Conservation (phyloP, 2,888 invertebrate species). For the Paralinhomoeus sp. region DNA sequence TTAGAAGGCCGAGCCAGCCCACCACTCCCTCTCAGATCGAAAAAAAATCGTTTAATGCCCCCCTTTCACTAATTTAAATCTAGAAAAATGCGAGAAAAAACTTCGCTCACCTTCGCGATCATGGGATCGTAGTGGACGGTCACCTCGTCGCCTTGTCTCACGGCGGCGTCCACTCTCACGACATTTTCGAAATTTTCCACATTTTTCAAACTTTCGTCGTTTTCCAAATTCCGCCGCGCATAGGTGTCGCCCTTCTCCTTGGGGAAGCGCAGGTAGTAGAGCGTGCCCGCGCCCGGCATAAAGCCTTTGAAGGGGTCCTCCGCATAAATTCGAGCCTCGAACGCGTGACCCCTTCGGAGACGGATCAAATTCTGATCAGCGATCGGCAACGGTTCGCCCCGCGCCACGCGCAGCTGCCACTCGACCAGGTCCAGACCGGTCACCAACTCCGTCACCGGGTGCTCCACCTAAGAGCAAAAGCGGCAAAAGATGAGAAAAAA, state of each 20-base stretch:
- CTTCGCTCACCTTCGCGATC: conserved; percentile 95
- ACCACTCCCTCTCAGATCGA: too few relatives aligned
- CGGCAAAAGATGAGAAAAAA: not conserved
- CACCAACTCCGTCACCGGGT: conserved; percentile 91
- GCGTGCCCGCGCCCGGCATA: conserved; percentile 70
- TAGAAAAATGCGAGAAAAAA: too few relatives aligned
- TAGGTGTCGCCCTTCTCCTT: conserved; percentile 2
- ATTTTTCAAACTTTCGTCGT: not conserved
- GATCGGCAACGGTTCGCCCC: conserved; percentile 59
- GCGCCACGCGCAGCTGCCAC: conserved; percentile 68
- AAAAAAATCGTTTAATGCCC: too few relatives aligned
- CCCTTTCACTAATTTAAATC: too few relatives aligned
- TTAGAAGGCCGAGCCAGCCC: too few relatives aligned
- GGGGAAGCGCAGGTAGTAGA: conserved; percentile 40
- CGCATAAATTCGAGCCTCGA: conserved; percentile 75
- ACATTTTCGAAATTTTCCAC: not conserved
- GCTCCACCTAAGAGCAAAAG: conserved; percentile 46
- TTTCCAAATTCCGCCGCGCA: conserved; percentile 7
- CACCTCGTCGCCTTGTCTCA: conserved; percentile 52
- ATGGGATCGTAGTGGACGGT: conserved; percentile 97
- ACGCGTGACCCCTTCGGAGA: conserved; percentile 52
- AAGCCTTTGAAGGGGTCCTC: conserved; percentile 67
- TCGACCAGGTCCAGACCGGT: conserved; percentile 89
- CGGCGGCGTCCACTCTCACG: conserved; percentile 65
- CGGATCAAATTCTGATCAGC: conserved; percentile 48